These are phyloP conservation scores for Darevskia mixta DNA, from an alignment of 2,797 vertebrate genomes.

Conservation along the genomic window DNA sequence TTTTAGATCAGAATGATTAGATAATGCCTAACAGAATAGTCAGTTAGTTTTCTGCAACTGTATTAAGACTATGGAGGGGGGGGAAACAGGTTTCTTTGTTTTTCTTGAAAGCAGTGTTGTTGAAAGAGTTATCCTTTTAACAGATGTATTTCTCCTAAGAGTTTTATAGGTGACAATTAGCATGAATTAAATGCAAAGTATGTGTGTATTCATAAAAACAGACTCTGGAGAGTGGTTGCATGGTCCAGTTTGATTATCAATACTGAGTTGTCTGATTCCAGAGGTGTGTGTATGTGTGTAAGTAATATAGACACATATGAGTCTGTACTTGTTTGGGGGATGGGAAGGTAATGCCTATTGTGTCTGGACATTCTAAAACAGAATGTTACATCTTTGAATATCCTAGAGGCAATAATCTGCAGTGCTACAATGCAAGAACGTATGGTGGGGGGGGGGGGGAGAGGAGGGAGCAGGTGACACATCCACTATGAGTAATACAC, in stretches of 20 bases:
- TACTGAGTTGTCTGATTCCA: constrained; percentile 17
- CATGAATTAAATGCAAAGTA: not conserved
- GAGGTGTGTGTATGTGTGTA: not conserved
- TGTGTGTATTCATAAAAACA: constrained; percentile 43
- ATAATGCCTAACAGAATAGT: not conserved
- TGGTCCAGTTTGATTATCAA: constrained; percentile 3
- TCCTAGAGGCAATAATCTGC: not conserved
- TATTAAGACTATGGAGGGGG: not conserved
- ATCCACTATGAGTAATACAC: constrained; percentile 42
- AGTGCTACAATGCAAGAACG: not conserved
- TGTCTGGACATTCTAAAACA: constrained; percentile 9
- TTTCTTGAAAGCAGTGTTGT: constrained; percentile 1
- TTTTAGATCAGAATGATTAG: constrained; percentile 3
- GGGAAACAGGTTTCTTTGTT: constrained; percentile 7
- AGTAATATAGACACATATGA: not conserved
- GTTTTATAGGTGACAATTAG: not conserved
- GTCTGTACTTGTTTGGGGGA: not conserved
- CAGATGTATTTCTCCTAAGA: constrained; percentile 53
- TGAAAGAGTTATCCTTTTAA: constrained; percentile 14
- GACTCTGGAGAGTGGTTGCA: constrained; percentile 48
- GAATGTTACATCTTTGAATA: not conserved
- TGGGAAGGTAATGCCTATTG: not conserved
- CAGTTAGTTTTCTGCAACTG: not conserved
- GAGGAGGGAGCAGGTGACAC: constrained; percentile 8
- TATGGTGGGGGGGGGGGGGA: constrained; percentile 18